phyloP scores from a whole-genome alignment of 2,113 vertebrate species.

The Acinonyx jubatus region DNA sequence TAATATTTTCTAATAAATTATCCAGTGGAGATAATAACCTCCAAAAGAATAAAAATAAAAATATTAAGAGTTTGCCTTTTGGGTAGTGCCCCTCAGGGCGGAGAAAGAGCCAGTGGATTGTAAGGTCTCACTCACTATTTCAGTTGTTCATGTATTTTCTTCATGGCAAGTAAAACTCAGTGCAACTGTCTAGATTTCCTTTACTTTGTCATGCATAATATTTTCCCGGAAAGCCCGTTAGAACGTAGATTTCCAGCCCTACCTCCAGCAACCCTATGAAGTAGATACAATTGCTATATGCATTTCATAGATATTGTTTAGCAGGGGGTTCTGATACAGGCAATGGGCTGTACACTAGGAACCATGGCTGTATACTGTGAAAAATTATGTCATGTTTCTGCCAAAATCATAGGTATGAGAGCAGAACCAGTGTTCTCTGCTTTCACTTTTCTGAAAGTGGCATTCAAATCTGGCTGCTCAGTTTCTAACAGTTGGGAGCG shows the following conservation, averaged over 20 bases:
- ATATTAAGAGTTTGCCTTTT: background rate
- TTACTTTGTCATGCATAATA: background rate
- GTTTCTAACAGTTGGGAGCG: background rate
- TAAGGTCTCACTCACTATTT: background rate
- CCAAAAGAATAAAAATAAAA: constrained; percentile 9
- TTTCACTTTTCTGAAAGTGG: background rate
- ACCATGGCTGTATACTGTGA: background rate
- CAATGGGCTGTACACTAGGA: background rate
- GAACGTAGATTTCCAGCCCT: background rate
- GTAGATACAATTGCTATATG: background rate
- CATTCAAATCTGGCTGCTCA: background rate
- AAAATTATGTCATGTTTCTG: background rate
- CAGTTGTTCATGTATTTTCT: background rate
- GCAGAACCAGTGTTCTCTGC: background rate
- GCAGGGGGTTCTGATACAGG: background rate
- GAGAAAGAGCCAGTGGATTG: background rate
- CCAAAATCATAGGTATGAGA: background rate
- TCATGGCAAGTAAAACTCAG: background rate
- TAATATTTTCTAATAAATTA: background rate
- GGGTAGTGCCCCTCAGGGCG: background rate
- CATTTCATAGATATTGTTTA: background rate
- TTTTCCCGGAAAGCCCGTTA: background rate
- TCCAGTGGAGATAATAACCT: background rate
- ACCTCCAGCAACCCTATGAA: background rate
- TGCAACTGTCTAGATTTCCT: background rate